Percentiles rank a stretch among this genome's conserved stretches.
Evolutionary conservation across 2,797 vertebrate genomes (phyloP).

Genomic region (Chanos chanos): DNA sequence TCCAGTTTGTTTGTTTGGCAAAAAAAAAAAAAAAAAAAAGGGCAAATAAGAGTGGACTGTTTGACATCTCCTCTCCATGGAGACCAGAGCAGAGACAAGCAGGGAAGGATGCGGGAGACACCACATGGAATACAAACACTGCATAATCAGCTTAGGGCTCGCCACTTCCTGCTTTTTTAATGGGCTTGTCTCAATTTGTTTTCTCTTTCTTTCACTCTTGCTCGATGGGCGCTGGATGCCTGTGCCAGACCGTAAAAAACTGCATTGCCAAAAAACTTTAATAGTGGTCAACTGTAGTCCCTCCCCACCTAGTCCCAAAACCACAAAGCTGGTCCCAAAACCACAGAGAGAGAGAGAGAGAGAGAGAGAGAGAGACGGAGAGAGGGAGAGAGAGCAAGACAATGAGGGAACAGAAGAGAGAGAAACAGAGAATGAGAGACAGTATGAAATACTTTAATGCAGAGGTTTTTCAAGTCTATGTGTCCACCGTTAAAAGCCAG

Average conservation of each 20-base stretch:
- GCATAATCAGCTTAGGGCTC: slow-evolving; percentile 47
- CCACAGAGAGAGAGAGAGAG: slow-evolving; percentile 36
- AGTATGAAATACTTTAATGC: too few species aligned
- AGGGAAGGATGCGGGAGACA: not conserved
- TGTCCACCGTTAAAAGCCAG: too few species aligned
- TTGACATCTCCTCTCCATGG: slow-evolving; percentile 44
- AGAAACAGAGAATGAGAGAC: not conserved
- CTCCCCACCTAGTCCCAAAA: too few species aligned
- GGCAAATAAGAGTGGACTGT: slow-evolving; percentile 51
- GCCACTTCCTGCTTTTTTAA: slow-evolving; percentile 45
- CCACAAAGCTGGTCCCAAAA: too few species aligned
- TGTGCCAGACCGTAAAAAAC: slow-evolving; percentile 21
- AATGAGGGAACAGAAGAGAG: not conserved
- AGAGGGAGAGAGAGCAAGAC: not conserved
- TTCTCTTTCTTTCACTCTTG: slow-evolving; percentile 20
- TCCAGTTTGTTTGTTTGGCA: slow-evolving; percentile 42
- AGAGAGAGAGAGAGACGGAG: not conserved
- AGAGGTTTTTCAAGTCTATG: too few species aligned
- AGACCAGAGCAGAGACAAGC: slow-evolving; percentile 4
- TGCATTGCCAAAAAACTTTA: too few species aligned
- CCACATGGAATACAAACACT: slow-evolving; percentile 45
- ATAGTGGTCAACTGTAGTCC: too few species aligned
- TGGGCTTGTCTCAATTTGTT: slow-evolving; percentile 36
- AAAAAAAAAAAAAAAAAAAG: slow-evolving; percentile 46
- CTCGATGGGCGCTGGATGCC: not conserved